Conservation (phyloP, 2,888 invertebrate genomes). For the Arrhopalites spinosus region DNA sequence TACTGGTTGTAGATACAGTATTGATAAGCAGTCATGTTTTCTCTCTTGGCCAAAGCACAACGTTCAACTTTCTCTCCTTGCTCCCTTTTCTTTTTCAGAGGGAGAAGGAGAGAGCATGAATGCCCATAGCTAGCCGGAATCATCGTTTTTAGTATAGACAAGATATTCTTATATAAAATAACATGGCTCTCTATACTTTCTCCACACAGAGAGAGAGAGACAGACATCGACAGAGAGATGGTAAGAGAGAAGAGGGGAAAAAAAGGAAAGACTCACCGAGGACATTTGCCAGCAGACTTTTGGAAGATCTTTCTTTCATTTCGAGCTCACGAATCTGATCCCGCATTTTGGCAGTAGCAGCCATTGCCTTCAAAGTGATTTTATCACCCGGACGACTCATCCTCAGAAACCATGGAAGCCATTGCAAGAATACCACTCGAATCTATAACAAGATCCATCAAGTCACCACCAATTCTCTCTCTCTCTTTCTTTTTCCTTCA, state of each 20-base stretch:
- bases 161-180: background rate
- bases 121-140: too few relatives aligned
- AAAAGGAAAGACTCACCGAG: slow-evolving; percentile 61
- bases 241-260: background rate
- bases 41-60: background rate
- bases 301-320: slow-evolving; percentile 88
- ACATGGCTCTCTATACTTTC: background rate
- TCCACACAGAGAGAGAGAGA: background rate
- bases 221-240: background rate
- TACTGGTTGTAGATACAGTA: slow-evolving; percentile 42
- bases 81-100: background rate
- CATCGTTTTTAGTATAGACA: background rate
- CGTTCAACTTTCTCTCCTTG: too few relatives aligned
- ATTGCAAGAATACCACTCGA: slow-evolving; percentile 89
- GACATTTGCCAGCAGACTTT: slow-evolving; percentile 93
- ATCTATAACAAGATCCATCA: slow-evolving; percentile 66
- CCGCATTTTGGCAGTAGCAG: slow-evolving; percentile 57
- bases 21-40: slow-evolving; percentile 36
- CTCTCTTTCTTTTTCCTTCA: background rate
- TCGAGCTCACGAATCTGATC: slow-evolving; percentile 82
- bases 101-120: background rate
- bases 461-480: slow-evolving; percentile 18
- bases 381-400: slow-evolving; percentile 78
- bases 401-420: slow-evolving; percentile 95
- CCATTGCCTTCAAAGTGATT: slow-evolving; percentile 58